Evolutionary conservation across 2,113 vertebrate species (phyloP).

Genomic region (Fregata magnificens): DNA sequence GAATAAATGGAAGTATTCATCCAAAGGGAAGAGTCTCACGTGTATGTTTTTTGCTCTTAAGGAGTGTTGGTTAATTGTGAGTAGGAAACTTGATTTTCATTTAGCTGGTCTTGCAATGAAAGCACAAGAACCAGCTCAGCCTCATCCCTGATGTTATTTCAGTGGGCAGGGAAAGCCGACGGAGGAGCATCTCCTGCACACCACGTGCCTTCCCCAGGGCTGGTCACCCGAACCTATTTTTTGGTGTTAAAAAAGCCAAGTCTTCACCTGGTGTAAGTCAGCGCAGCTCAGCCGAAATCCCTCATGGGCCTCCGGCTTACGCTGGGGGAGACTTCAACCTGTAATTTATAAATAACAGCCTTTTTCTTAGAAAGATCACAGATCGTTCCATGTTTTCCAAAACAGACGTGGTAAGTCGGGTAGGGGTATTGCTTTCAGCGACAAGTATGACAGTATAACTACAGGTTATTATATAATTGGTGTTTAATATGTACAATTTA

Average conservation of each 20-base stretch:
- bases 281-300: background rate
- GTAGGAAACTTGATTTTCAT: background rate
- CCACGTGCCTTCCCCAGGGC: background rate
- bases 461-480: constrained; percentile 68
- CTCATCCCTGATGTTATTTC: background rate
- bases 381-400: constrained; percentile 44
- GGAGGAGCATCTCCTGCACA: background rate
- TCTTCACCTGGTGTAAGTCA: background rate
- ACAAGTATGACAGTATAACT: constrained; percentile 51
- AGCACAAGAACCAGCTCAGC: background rate
- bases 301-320: background rate
- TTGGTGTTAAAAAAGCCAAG: background rate
- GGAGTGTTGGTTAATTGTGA: background rate
- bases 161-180: background rate
- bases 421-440: constrained; percentile 30
- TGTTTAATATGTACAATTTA: constrained; percentile 68
- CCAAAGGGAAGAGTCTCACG: constrained; percentile 48
- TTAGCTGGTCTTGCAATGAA: background rate
- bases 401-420: background rate
- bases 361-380: constrained; percentile 34
- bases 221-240: background rate
- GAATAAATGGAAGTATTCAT: constrained; percentile 60
- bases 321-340: background rate
- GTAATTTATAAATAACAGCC: background rate
- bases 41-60: constrained; percentile 7